These are phyloP conservation scores for Natrix natrix DNA, from an alignment of 2,797 vertebrate species.

Conservation along the genomic window DNA sequence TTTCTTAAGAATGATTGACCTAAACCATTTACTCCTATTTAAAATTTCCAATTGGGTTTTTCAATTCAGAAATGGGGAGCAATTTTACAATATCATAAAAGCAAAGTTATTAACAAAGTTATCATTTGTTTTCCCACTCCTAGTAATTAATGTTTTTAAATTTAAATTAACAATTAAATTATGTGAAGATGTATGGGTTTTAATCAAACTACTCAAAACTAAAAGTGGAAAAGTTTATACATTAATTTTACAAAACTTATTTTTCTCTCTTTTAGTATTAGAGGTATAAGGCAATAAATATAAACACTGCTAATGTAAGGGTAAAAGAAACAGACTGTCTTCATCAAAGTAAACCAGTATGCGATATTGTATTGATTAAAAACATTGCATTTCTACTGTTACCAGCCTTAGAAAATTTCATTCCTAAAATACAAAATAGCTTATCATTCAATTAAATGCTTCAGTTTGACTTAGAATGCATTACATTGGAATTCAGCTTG, in stretches of 20 bases:
- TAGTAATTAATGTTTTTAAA: neutral
- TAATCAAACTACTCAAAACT: neutral
- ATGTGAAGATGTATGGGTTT: neutral
- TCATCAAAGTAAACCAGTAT: neutral
- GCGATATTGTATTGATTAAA: neutral
- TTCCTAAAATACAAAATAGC: constrained; percentile 6
- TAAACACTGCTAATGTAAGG: neutral
- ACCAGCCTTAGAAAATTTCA: constrained; percentile 12
- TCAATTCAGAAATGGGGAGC: neutral
- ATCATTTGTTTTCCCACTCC: neutral
- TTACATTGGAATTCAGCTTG: neutral
- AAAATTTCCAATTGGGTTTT: neutral
- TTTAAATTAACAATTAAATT: neutral
- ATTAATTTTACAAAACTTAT: neutral
- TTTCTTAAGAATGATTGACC: neutral
- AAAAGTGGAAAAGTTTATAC: neutral
- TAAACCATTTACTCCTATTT: neutral
- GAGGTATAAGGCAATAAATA: neutral
- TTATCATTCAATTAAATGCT: constrained; percentile 14
- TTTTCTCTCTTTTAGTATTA: neutral
- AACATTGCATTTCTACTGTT: neutral
- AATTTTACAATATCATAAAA: neutral
- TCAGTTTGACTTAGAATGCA: constrained; percentile 27
- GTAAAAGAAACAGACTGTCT: neutral
- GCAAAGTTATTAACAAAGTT: neutral